These are phyloP conservation scores for Cantharis rufa DNA, from an alignment of 2,888 invertebrate species.

Conservation along the genomic window DNA sequence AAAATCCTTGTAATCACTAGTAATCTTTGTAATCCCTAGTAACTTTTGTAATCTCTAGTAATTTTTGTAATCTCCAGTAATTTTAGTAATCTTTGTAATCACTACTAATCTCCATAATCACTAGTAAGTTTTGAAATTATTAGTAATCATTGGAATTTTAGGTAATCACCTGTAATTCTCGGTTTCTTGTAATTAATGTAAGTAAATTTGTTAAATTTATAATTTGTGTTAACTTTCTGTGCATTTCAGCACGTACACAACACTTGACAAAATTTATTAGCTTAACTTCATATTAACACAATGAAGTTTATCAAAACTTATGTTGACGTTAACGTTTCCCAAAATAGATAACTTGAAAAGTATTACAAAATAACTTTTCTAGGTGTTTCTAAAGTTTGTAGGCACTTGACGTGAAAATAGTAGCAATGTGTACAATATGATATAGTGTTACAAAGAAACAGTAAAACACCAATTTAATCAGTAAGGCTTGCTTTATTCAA, in stretches of 20 bases:
- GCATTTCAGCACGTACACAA: neutral
- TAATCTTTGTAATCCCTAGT: no score
- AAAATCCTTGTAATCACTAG: no score
- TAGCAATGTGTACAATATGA: neutral
- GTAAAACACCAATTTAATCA: neutral
- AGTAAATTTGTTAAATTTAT: neutral
- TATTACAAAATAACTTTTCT: neutral
- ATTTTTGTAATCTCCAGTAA: no score
- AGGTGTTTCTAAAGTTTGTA: neutral
- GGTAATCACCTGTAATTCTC: no score
- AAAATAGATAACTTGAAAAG: neutral
- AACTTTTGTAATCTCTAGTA: no score
- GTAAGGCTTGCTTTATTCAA: neutral
- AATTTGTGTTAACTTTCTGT: neutral
- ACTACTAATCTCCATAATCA: no score
- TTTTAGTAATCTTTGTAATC: no score
- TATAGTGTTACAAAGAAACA: neutral
- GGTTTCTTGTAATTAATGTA: no score
- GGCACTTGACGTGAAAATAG: neutral
- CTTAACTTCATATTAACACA: conserved; percentile 6
- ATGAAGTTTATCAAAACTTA: conserved; percentile 8
- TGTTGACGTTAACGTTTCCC: neutral
- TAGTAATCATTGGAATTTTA: no score
- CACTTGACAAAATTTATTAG: conserved; percentile 3
- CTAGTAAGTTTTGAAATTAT: no score